Conservation (phyloP, 2,797 vertebrate genomes). For the Brachyalestes nurse region DNA sequence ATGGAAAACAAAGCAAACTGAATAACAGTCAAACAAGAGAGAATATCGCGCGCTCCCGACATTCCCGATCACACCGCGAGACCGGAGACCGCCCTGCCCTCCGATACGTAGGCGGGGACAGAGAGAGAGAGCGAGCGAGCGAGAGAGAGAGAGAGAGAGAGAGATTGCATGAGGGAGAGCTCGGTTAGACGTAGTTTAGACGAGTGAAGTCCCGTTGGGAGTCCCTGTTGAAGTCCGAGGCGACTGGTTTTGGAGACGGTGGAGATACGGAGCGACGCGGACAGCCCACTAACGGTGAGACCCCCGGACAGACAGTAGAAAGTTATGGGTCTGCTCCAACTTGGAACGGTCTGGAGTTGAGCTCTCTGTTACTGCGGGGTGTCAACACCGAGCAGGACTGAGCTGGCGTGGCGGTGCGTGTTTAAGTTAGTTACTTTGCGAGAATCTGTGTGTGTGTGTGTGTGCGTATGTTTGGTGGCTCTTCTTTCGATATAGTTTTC, state of each 20-base stretch:
- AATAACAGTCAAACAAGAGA: neutral
- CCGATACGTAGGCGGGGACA: conserved; percentile 49
- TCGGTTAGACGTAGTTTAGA: neutral
- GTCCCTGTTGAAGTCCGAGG: neutral
- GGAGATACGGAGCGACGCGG: neutral
- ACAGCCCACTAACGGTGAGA: conserved; percentile 40
- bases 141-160: neutral
- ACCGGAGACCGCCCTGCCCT: conserved; percentile 55
- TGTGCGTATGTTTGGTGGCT: neutral
- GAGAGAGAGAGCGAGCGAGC: neutral
- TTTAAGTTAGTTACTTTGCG: neutral
- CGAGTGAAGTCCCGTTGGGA: neutral
- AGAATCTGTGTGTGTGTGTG: neutral
- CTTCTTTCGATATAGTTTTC: neutral
- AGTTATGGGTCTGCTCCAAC: conserved; percentile 47
- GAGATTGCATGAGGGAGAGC: neutral
- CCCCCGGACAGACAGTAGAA: conserved; percentile 12
- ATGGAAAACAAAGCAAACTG: neutral
- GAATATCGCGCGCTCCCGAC: conserved; percentile 53
- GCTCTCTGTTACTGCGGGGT: neutral
- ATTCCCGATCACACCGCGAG: conserved; percentile 50
- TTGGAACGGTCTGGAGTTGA: conserved; percentile 4
- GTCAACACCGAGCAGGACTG: conserved; percentile 38
- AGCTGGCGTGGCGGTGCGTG: neutral
- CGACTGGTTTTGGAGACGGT: neutral